A percentile compares a stretch with the other conserved stretches of the same genome.
These are phyloP conservation scores for Mimumesa dahlbomi DNA, from an alignment of 2,888 invertebrate species.

Conservation along the genomic window DNA sequence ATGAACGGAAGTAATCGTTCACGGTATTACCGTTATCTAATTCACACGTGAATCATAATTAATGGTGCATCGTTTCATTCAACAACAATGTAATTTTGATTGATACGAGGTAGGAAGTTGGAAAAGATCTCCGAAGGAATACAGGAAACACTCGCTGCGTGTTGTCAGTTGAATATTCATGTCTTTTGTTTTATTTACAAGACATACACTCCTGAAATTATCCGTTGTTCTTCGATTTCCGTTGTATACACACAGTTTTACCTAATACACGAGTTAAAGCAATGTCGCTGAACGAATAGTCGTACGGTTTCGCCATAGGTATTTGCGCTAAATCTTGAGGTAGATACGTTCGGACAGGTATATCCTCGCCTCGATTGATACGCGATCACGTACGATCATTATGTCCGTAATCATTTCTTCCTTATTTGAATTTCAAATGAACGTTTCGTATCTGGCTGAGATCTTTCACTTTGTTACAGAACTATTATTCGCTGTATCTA, in stretches of 20 bases:
- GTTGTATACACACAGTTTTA: slow-evolving; percentile 32
- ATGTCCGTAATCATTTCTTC: background rate
- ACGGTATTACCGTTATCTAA: slow-evolving; percentile 42
- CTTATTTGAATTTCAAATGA: too few relatives aligned
- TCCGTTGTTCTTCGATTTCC: slow-evolving; percentile 19
- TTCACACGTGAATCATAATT: slow-evolving; percentile 35
- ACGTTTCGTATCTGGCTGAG: too few relatives aligned
- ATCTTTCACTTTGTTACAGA: too few relatives aligned
- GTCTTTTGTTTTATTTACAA: too few relatives aligned
- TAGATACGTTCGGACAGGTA: slow-evolving; percentile 24
- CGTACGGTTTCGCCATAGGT: slow-evolving; percentile 34
- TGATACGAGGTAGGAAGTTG: too few relatives aligned
- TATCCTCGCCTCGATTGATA: slow-evolving; percentile 6
- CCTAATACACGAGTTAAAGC: slow-evolving; percentile 32
- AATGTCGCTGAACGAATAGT: slow-evolving; percentile 29
- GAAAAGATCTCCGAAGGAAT: too few relatives aligned
- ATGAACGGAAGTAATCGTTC: slow-evolving; percentile 58
- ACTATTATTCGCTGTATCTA: too few relatives aligned
- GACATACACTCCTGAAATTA: too few relatives aligned
- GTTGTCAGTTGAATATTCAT: too few relatives aligned
- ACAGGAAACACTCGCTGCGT: too few relatives aligned
- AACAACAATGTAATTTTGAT: too few relatives aligned
- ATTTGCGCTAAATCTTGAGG: slow-evolving; percentile 7
- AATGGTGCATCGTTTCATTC: too few relatives aligned
- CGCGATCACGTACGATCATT: background rate